Percentiles rank a stretch among this genome's conserved stretches.
Conservation (phyloP, 2,113 vertebrate genomes). For the Chaetodon trifascialis region DNA sequence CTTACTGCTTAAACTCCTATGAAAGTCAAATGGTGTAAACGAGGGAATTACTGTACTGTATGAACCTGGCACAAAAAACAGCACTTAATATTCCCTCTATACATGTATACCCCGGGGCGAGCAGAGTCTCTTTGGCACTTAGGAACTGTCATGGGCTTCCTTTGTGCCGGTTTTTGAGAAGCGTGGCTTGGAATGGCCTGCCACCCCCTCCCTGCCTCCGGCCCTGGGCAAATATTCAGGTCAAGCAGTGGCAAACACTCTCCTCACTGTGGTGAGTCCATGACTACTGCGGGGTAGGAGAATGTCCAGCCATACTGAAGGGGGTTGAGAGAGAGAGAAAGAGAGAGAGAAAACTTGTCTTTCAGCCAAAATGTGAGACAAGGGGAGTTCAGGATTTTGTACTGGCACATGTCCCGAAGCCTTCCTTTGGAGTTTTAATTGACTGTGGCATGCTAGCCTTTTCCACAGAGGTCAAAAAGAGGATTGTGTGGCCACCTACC, state of each 20-base stretch:
- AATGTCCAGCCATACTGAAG: slow-evolving; percentile 25
- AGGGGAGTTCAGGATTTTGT: slow-evolving; percentile 51
- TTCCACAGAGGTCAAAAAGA: slow-evolving; percentile 69
- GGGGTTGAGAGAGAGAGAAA: not conserved
- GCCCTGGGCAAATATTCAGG: slow-evolving; percentile 85
- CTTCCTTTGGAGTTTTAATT: slow-evolving; percentile 65
- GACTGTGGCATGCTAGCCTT: slow-evolving; percentile 55
- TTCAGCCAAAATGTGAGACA: slow-evolving; percentile 58
- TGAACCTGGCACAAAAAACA: slow-evolving; percentile 55
- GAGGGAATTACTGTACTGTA: slow-evolving; percentile 45
- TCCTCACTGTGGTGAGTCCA: slow-evolving; percentile 45
- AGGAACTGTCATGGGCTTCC: slow-evolving; percentile 71
- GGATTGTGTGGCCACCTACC: slow-evolving; percentile 56
- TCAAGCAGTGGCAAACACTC: slow-evolving; percentile 82
- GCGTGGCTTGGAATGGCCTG: slow-evolving; percentile 53
- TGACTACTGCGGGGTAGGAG: slow-evolving; percentile 47
- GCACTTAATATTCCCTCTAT: slow-evolving; percentile 59
- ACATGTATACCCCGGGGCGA: slow-evolving; percentile 53
- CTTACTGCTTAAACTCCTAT: slow-evolving; percentile 69
- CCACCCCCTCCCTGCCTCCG: slow-evolving; percentile 53
- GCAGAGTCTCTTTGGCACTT: slow-evolving; percentile 70
- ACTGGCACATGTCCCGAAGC: slow-evolving; percentile 61
- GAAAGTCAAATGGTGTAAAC: slow-evolving; percentile 68
- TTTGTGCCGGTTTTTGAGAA: slow-evolving; percentile 51
- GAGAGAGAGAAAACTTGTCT: not conserved